Base-by-base conservation (phyloP, 2,797 vertebrate genomes). In the Lutjanus argentimaculatus region DNA sequence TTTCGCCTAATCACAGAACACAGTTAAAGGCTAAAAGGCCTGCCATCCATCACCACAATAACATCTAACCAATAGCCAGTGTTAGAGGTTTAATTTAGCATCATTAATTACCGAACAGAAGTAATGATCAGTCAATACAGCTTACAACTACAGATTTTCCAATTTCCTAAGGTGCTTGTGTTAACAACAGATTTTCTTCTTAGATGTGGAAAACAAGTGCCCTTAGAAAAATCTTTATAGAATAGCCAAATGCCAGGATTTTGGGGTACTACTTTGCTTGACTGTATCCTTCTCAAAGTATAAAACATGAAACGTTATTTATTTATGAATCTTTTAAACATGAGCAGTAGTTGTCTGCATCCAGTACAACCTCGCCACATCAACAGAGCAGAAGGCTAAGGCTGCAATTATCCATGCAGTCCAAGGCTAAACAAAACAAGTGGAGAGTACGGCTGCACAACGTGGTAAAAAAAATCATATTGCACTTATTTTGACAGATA, bases 1-100 rank as follows among this genome's bases (percentile, higher is more conserved):
- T 66, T 75, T 14, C 45, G 52, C 40, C 59, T 83, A 84, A 92
- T 87, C 84, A 87, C 58, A 88, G 85, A 75, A 75, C 77, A 79
- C 68, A 79, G 78, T 72, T 76, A 61, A 77, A 77, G 68, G 62
- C 45, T 36, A 36, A 30, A 63, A 67, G 51, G 69, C 48, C 70
- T 72, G 71, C n/a, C 65, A 86, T 82, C 75, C 9, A 79, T 77
- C 61, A 61, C 52, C 49, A 42, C 59, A 79, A 72, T 49, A 68
- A 59, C 46, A 67, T 10, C 64, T 8, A 59, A n/a, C 57, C 72
- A 75, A 79, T 45, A 71, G 22, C 40, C 55, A 51, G 40, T 17
- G 4, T 13, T 36, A 25, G 16, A 6, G 16, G 25, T 63, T 80
- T 75, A 45, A 79, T 68, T 71, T 52, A 61, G 19, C 30, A 30